Base-by-base conservation (phyloP, 2,113 vertebrate genomes). In the Irena cyanogastra region DNA sequence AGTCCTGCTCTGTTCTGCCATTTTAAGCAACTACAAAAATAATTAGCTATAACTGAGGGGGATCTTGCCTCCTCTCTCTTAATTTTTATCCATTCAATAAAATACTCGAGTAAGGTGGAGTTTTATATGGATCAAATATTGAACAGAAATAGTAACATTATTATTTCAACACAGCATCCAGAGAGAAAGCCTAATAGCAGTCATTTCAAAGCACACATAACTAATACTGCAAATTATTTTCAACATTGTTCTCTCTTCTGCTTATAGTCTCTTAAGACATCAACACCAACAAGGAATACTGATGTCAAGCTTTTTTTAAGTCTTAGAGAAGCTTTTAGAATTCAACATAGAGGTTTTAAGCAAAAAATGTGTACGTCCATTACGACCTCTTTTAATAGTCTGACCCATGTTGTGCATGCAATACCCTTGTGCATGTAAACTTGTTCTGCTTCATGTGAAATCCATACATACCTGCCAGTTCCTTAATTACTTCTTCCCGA, bases 401-500 rank as follows among this genome's bases (percentile, higher is more conserved):
- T 77, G 63, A 41, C 37, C 17, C 41, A 52, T 2, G 16, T 2
- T 57, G 21, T 16, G 22, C 28, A 30, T 44, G 37, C 77, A 93
- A 31, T 8, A 13, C 6, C 47, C 8, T 30, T 26, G 44, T 26
- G 6, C 52, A 27, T 8, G 52, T 31, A 37, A 33, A 37, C 63
- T 44, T 57, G 24, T 28, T 37, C 45, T 87, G 15, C 45, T 69
- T 27, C 12, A 0, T 27, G 27, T 76, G 87, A 95, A 81, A 92
- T 47, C 49, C 68, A 85, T 94, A 97, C 89, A 17, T 96, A 99
- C 99, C 99, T 97, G 99, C 99, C n/a, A 99, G 78, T 56, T 98
- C 98, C 89, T 99, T 99, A 94, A 99, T 99, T 93, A 99, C 98
- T 72, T 99, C 99, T 19, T 99, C 99, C 83, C 99, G 98, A 95